Evolutionary conservation across 1,140 invertebrate species (phyloP).

Genomic region (Temnothorax nylanderi): DNA sequence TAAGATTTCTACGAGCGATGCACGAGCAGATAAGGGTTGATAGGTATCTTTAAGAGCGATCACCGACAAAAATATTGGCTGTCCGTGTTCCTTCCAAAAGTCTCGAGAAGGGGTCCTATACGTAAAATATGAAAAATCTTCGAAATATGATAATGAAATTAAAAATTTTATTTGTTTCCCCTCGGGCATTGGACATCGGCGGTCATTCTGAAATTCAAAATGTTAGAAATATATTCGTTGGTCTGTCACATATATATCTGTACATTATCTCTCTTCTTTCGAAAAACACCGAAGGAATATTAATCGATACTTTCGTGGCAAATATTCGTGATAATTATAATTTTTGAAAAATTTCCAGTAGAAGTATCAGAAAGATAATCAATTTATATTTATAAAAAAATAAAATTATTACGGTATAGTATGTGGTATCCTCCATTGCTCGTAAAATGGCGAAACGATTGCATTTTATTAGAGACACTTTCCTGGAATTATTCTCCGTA

Average conservation of each 20-base stretch:
- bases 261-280: not conserved
- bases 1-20: conserved; percentile 76
- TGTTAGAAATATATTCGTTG: not conserved
- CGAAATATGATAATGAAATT: conserved; percentile 76
- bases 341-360: not conserved
- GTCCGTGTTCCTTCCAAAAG: conserved; percentile 11
- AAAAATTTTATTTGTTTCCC: conserved; percentile 63
- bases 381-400: not conserved
- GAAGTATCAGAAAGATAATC: not conserved
- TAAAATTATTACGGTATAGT: not conserved
- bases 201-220: not conserved
- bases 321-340: not conserved
- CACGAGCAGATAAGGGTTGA: conserved; percentile 65
- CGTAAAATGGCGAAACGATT: not conserved
- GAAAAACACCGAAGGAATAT: not conserved
- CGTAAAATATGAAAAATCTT: conserved; percentile 74
- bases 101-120: conserved; percentile 10
- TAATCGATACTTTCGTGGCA: not conserved
- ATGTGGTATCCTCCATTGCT: not conserved
- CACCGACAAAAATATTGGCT: conserved; percentile 69
- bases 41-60: conserved; percentile 68
- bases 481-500: not conserved
- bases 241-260: not conserved
- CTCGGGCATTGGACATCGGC: not conserved
- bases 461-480: not conserved